Evolutionary conservation across 2,113 vertebrate species (phyloP), one percentile per base, ranked within the genome.

Genomic region (Engystomops pustulosus): DNA sequence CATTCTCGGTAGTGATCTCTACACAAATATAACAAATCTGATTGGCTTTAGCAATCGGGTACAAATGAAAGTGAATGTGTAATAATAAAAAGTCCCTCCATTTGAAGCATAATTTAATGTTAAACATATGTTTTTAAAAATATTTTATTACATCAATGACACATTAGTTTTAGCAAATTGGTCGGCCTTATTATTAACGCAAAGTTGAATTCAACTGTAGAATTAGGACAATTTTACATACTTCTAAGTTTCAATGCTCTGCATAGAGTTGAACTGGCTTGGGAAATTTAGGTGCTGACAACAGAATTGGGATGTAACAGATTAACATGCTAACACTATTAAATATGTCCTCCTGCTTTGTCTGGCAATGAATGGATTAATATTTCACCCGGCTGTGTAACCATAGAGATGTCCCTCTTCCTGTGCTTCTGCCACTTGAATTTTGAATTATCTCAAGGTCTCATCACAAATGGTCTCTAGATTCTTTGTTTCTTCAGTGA

Each of bases 361-460:
- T 79, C 58, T 45, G 58, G 77, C 51, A 58, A 60, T 60, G 32
- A 78, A 78, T 78, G 67, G 68, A 38, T 44, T 81, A 51, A 51
- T 23, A 71, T 58, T 72, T 81, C n/a, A 58, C 68, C n/a, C 55
- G 47, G 38, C 70, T 38, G 51, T 30, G 70, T 76, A 76, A 76
- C 71, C 70, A 76, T 75, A 76, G 70, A 76, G 70, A 83, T 67
- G 69, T 36, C 60, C 55, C 60, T 71, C 49, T 67, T 60, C 67
- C 25, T n/a, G 58, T 15, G 30, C 36, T 60, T 83, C 55, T 67
- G 81, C 81, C 71, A 76, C 81, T 83, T 83, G 71, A 83, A 83
- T 76, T 83, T 34, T 47, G 27, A 83, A 76, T 83, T 20, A 75
- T 83, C 70, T 82, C 49, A 60, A 83, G 74, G 30, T 38, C 34